phyloP scores from a whole-genome alignment of 2,797 vertebrate species.

The Dromococcyx pavoninus region DNA sequence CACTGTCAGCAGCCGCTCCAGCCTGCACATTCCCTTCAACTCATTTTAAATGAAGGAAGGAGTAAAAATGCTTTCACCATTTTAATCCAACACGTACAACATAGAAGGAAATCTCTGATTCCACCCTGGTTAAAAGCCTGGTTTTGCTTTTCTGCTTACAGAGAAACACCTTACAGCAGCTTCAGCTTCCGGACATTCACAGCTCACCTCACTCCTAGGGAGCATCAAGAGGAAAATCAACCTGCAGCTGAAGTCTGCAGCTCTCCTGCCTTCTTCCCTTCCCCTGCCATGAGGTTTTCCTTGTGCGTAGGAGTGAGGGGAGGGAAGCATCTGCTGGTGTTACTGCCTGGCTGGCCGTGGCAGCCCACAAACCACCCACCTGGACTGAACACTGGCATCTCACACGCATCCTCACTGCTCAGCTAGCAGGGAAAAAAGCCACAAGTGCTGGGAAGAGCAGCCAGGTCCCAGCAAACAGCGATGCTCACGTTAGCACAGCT shows the following conservation, averaged over 20 bases:
- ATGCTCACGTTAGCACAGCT: neutral
- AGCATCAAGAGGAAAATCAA: neutral
- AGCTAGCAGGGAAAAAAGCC: neutral
- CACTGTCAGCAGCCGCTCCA: rapidly evolving
- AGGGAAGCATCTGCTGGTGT: neutral
- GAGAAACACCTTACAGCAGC: neutral
- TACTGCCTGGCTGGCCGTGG: neutral
- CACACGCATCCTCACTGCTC: neutral
- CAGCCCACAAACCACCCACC: neutral
- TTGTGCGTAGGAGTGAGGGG: rapidly evolving
- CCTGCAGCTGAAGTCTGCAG: neutral
- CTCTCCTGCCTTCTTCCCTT: neutral
- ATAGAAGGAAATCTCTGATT: neutral
- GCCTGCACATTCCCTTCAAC: neutral
- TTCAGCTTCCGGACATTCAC: neutral
- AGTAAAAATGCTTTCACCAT: neutral
- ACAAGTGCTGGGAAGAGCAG: neutral
- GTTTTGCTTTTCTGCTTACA: neutral
- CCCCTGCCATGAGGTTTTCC: neutral
- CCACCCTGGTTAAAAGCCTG: neutral
- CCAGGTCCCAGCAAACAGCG: neutral
- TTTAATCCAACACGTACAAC: neutral
- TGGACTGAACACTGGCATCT: neutral
- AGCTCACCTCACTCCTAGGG: neutral
- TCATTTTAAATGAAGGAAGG: neutral